Evolutionary conservation across 2,797 vertebrate species (phyloP), one percentile per base, ranked within the genome.

Genomic region (Enteromius paludinosus): DNA sequence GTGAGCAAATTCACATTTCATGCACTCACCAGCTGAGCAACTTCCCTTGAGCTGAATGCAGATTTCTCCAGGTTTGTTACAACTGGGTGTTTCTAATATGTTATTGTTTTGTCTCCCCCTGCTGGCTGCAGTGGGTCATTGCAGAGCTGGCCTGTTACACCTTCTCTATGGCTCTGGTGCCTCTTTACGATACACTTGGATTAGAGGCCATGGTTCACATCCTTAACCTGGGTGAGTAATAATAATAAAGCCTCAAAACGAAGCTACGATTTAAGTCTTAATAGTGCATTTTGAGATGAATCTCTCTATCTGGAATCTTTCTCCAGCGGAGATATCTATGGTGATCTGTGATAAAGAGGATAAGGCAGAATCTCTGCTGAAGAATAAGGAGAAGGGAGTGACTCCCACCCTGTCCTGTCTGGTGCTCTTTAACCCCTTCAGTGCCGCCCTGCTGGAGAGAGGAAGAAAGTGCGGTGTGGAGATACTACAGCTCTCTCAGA

Each of bases 131-230:
- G 95, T 96, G 95, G 94, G 90, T 94, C 30, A 94, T 95, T 79
- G 89, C 94, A 25, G 94, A 95, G 86, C 82, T 95, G 89, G 95
- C 93, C 79, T 95, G 94, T 88, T 95, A 95, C 90, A 94, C 93
- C 0, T 96, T 91, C 91, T 96, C 94, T 52, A 95, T 95, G 94
- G 94, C 90, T 0, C 89, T 96, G 81, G 95, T 96, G 30, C 94
- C 95, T 54, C 92, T 96, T 61, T 96, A 95, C 17, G 95, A 96
- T 52, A 95, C 95, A 0, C 91, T 96, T 83, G 95, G 94, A 3
- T 71, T 89, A 82, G 94, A 96, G 82, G 94, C 94, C 4, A 95
- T 95, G 92, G 91, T 95, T 52, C 93, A 96, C 86, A 95, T 96
- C 54, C 91, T 95, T 73, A 92, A 93, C 86, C 90, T 95, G 56